Base-by-base conservation (phyloP, 2,113 vertebrate genomes). In the Callipepla squamata region DNA sequence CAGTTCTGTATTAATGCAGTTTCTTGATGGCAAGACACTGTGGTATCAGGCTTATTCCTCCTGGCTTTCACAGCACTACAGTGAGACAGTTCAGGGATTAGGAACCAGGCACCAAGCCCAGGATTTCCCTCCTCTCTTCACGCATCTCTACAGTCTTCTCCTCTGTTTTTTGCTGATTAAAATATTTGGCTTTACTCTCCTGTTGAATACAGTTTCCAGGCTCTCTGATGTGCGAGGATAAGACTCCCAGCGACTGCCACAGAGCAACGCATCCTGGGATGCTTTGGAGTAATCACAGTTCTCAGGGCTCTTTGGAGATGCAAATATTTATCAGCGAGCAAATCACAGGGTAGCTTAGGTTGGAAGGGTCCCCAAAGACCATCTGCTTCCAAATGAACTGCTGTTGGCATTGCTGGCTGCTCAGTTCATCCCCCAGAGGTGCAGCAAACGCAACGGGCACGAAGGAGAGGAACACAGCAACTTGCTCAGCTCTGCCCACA, bases 1-100 rank as follows among this genome's bases (percentile, higher is more conserved):
- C 86, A 90, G 74, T 11, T 40, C 84, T 62, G 21, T 91, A 79
- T 81, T 96, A 93, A 95, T 92, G 13, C 0, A 61, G 80, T 36
- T 93, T 74, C 86, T 91, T 26, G 86, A 81, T 85, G 86, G 93
- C 82, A 85, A 89, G 73, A 81, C 88, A 7, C 76, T 94, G n/a
- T 36, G 55, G 69, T 32, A 34, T 78, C 74, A 13, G 34, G 76
- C 51, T 90, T 87, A 61, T 74, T 90, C 76, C 82, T 92, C 76
- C 65, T 53, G 61, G 73, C 61, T 94, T 85, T 92, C 87, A 83
- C 63, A 82, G 34, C 32, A 7, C 72, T 50, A 1, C 1, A 30
- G 50, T 55, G 44, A 78, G 17, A 79, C 67, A 89, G 85, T 72
- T 90, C 50, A 88, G 76, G 85, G 87, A 93, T 93, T 87, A 93